Conservation (phyloP, 1,140 invertebrate genomes). For the Meloidogyne hapla region DNA sequence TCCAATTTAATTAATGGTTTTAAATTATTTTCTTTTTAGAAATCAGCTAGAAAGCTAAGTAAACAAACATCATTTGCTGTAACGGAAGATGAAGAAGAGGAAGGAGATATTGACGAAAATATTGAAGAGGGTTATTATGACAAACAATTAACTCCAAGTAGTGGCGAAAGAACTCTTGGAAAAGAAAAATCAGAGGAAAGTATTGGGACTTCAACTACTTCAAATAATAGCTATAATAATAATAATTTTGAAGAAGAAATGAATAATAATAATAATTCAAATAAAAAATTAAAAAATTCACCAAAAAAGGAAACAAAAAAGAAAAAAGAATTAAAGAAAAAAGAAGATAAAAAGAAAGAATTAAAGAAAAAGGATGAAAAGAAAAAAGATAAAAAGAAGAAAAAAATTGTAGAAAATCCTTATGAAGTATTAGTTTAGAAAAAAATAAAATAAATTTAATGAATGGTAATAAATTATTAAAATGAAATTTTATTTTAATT, state of each 20-base stretch:
- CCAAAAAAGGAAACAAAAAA: not conserved
- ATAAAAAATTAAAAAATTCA: not conserved
- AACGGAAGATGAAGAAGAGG: not conserved
- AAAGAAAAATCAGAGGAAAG: not conserved
- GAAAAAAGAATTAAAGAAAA: slow-evolving; percentile 1
- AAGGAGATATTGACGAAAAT: not conserved
- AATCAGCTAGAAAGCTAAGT: not conserved
- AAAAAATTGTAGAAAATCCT: not conserved
- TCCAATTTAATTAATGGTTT: too few relatives aligned
- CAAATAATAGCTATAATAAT: not conserved
- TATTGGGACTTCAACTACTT: not conserved
- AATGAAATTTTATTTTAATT: too few relatives aligned
- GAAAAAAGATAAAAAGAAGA: slow-evolving; percentile 6
- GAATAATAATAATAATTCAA: slow-evolving; percentile 1
- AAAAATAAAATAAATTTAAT: not conserved
- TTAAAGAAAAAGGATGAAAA: not conserved
- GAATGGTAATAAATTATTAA: too few relatives aligned
- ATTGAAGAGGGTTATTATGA: not conserved
- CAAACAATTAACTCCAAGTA: not conserved
- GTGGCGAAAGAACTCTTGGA: not conserved
- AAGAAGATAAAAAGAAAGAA: not conserved
- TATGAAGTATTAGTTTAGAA: not conserved
- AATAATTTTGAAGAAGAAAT: not conserved
- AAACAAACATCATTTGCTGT: not conserved
- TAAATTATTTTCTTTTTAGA: not conserved